phyloP scores from a whole-genome alignment of 2,888 invertebrate species.

The Sussaba pulchella region DNA sequence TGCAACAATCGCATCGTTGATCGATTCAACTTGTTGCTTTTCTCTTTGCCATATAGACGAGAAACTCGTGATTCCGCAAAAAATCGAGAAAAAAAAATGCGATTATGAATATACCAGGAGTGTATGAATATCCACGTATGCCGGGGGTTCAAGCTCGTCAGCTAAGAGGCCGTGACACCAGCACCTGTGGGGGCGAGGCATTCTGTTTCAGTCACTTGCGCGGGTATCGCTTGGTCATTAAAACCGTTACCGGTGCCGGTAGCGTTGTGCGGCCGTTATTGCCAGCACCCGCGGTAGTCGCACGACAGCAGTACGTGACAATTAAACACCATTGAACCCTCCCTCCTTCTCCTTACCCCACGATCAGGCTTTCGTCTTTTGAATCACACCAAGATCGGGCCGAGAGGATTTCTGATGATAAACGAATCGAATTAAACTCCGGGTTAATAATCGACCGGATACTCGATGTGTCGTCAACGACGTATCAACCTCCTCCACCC shows the following conservation, averaged over 20 bases:
- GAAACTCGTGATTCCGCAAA: neutral
- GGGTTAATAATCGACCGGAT: neutral
- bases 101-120: too few relatives aligned
- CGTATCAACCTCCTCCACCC: too few relatives aligned
- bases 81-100: constrained; percentile 6
- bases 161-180: constrained; percentile 7
- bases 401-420: constrained; percentile 21
- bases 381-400: neutral
- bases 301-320: constrained; percentile 33
- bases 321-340: constrained; percentile 57
- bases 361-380: too few relatives aligned
- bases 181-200: constrained; percentile 2
- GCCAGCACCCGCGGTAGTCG: neutral
- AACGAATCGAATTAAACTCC: neutral
- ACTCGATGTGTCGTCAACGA: neutral
- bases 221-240: constrained; percentile 52
- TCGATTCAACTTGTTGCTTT: constrained; percentile 57
- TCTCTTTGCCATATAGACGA: neutral
- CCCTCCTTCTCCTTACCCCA: constrained; percentile 45
- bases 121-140: too few relatives aligned
- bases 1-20: too few relatives aligned
- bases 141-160: neutral
- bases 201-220: constrained; percentile 4
- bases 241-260: constrained; percentile 29
- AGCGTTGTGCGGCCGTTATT: neutral